Evolutionary conservation across 2,888 invertebrate genomes (phyloP).

Genomic region (Drosophila borealis): DNA sequence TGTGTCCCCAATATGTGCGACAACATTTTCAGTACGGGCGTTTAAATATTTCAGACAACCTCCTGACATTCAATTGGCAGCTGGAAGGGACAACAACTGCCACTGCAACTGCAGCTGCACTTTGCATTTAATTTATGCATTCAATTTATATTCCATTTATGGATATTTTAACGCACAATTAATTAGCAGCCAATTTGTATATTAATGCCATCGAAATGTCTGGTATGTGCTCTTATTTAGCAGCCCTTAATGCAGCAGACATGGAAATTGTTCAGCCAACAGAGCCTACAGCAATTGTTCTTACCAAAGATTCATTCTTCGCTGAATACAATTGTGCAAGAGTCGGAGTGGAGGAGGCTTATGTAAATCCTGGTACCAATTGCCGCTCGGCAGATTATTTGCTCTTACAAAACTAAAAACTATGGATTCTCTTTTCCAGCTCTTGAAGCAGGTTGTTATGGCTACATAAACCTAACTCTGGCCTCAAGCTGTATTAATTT

Average conservation of each 20-base stretch:
- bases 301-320: neutral
- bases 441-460: too few relatives aligned
- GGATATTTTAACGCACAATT: constrained; percentile 45
- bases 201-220: constrained; percentile 36
- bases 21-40: constrained; percentile 3
- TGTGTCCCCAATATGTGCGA: constrained; percentile 3
- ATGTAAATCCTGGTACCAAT: too few relatives aligned
- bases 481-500: too few relatives aligned
- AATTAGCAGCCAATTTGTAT: constrained; percentile 50
- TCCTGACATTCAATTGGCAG: constrained; percentile 7
- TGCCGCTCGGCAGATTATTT: too few relatives aligned
- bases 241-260: neutral
- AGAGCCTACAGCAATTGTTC: neutral
- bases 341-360: too few relatives aligned
- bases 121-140: constrained; percentile 32
- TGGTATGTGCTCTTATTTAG: constrained; percentile 20
- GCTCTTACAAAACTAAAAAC: too few relatives aligned
- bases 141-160: constrained; percentile 34
- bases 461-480: too few relatives aligned
- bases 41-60: constrained; percentile 27
- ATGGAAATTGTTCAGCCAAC: neutral
- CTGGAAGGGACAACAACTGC: constrained; percentile 1
- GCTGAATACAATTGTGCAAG: neutral
- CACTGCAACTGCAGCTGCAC: constrained; percentile 11
- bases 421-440: too few relatives aligned